Evolutionary conservation across 1,140 invertebrate genomes (phyloP).

Genomic region (Semibalanus balanoides): DNA sequence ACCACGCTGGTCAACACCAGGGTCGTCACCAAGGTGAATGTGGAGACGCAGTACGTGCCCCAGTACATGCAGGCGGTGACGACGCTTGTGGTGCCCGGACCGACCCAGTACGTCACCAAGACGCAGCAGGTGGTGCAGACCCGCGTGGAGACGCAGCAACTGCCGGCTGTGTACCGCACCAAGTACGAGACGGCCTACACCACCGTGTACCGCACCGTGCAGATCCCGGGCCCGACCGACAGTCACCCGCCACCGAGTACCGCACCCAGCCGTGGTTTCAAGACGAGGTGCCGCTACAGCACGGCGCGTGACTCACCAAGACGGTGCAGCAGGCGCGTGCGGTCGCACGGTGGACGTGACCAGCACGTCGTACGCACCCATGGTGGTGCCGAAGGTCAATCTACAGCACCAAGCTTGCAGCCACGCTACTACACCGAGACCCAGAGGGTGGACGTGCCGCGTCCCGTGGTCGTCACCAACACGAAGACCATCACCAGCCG

Average conservation of each 20-base stretch:
- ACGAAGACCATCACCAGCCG: not conserved
- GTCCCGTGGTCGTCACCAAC: not conserved
- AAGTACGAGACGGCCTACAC: not conserved
- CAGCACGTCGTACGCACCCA: not conserved
- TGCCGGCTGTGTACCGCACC: not conserved
- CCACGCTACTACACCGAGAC: not conserved
- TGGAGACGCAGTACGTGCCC: not conserved
- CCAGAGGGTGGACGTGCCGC: not conserved
- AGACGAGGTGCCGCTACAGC: not conserved
- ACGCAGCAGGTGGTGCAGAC: not conserved
- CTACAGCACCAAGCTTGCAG: not conserved
- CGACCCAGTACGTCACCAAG: not conserved
- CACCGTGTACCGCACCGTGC: not conserved
- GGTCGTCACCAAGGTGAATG: not conserved
- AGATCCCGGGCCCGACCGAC: not conserved
- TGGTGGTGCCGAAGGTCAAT: not conserved
- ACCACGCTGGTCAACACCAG: not conserved
- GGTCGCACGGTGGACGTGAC: not conserved
- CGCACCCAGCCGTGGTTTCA: not conserved
- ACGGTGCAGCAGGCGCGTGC: not conserved
- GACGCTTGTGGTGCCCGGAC: not conserved
- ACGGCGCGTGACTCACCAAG: not conserved
- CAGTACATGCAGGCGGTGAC: not conserved
- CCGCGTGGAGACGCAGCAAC: not conserved
- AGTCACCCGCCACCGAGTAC: not conserved